Evolutionary conservation across 2,113 vertebrate genomes (phyloP).

Genomic region (Ptyas mucosa): DNA sequence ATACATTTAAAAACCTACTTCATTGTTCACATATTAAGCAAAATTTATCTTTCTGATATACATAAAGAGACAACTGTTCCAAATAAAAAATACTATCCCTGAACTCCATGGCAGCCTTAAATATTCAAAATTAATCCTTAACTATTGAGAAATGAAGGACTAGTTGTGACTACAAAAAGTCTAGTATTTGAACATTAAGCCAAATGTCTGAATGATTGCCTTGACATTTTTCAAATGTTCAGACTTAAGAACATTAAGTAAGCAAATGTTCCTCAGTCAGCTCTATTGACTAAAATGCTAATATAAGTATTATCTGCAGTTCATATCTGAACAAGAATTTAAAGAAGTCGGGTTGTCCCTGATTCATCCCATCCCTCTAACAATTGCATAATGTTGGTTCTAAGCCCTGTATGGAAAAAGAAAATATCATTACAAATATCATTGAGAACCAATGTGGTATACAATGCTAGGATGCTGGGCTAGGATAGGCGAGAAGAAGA

Average conservation of each 20-base stretch:
- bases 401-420: background rate
- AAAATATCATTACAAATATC: background rate
- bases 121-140: background rate
- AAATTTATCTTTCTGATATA: background rate
- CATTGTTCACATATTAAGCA: background rate
- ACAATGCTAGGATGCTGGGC: background rate
- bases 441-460: background rate
- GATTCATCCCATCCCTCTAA: background rate
- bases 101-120: background rate
- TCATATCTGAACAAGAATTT: background rate
- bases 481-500: background rate
- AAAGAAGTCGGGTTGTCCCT: background rate
- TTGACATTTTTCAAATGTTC: background rate
- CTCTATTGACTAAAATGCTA: background rate
- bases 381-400: background rate
- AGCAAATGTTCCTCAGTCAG: background rate
- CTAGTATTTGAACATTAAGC: background rate
- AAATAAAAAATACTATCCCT: background rate
- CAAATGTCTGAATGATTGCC: background rate
- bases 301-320: background rate
- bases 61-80: background rate
- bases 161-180: background rate
- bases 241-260: background rate
- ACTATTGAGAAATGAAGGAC: background rate
- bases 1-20: background rate